Conservation (phyloP, 2,888 invertebrate genomes). For the Zhengitettix transpicula region DNA sequence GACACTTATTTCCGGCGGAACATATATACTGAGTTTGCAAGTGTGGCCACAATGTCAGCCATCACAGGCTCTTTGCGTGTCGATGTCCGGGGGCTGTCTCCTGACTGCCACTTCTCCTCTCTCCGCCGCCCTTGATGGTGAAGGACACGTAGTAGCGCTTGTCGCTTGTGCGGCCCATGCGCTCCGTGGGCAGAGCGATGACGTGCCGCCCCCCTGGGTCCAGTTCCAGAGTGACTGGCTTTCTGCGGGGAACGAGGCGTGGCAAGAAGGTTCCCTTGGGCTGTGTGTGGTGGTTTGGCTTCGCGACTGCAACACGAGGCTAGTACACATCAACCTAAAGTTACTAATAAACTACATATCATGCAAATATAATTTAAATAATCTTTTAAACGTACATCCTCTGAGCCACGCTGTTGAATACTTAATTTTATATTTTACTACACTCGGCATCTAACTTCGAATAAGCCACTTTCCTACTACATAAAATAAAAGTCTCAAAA, state of each 20-base stretch:
- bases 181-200: slow-evolving; percentile 73
- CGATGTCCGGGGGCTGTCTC: not conserved
- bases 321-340: not conserved
- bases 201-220: slow-evolving; percentile 44
- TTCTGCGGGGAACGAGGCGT: slow-evolving; percentile 35
- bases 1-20: not conserved
- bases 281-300: not conserved
- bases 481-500: no score
- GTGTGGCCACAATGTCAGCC: not conserved
- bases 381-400: not conserved
- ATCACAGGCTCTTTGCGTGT: not conserved
- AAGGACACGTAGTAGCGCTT: slow-evolving; percentile 85
- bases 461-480: no score
- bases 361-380: not conserved
- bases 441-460: no score
- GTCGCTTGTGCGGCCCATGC: slow-evolving; percentile 54
- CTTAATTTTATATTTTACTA: no score
- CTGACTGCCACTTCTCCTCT: not conserved
- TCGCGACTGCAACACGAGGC: not conserved
- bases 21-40: not conserved
- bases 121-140: slow-evolving; percentile 54
- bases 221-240: slow-evolving; percentile 43
- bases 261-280: slow-evolving; percentile 37
- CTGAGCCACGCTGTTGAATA: not conserved
- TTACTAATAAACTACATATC: no score